These are phyloP conservation scores for Nilaparvata lugens DNA, from an alignment of 1,140 invertebrate genomes.

Conservation along the genomic window DNA sequence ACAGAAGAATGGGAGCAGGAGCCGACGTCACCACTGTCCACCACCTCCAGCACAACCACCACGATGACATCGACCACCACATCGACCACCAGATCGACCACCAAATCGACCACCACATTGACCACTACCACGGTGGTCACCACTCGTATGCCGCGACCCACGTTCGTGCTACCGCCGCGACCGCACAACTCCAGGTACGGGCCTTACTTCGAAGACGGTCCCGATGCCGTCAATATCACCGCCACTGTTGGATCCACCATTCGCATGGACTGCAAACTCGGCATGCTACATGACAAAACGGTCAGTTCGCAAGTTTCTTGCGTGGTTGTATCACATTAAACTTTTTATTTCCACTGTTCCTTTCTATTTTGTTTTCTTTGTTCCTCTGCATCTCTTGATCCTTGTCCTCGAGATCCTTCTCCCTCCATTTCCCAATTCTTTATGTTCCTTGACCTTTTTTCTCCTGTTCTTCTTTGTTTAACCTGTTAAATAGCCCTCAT, in stretches of 20 bases:
- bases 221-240: slow-evolving; percentile 25
- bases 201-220: slow-evolving; percentile 32
- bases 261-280: slow-evolving; percentile 31
- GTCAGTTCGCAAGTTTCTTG: slow-evolving; percentile 21
- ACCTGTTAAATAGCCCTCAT: too few species aligned
- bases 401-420: too few species aligned
- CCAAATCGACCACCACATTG: not conserved
- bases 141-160: not conserved
- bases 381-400: too few species aligned
- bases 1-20: too few species aligned
- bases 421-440: too few species aligned
- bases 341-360: too few species aligned
- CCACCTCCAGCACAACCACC: not conserved
- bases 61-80: not conserved
- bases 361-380: too few species aligned
- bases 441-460: too few species aligned
- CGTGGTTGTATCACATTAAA: too few species aligned
- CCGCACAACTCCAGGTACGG: slow-evolving; percentile 25
- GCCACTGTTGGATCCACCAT: slow-evolving; percentile 30
- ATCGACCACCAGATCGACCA: not conserved
- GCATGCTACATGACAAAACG: slow-evolving; percentile 31
- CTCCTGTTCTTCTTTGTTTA: too few species aligned
- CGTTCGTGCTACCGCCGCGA: slow-evolving; percentile 4
- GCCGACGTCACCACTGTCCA: not conserved
- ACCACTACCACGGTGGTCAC: slow-evolving; percentile 3